phyloP scores from a whole-genome alignment of 2,113 vertebrate species.

The Quiscalus mexicanus region DNA sequence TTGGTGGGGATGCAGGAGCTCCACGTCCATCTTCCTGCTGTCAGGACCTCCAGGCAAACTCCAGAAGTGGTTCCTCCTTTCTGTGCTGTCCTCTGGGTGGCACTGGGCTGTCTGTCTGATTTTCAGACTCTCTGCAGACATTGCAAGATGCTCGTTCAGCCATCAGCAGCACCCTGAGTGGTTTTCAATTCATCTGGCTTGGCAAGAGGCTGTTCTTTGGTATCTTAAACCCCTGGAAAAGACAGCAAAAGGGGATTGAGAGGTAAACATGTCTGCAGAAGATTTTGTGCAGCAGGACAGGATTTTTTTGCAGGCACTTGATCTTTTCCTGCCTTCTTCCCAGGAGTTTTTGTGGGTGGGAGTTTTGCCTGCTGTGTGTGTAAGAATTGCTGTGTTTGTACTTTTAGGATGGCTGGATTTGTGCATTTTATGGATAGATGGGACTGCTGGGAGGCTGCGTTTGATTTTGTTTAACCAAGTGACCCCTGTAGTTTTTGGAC shows the following conservation, averaged over 20 bases:
- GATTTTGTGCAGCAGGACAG: not conserved
- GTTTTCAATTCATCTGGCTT: not conserved
- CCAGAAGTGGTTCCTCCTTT: not conserved
- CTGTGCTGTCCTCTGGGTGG: not conserved
- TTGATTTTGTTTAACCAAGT: not conserved
- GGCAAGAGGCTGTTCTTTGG: not conserved
- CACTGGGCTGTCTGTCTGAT: not conserved
- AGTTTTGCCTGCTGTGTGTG: not conserved
- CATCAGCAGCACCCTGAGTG: fast-evolving
- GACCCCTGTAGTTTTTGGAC: not conserved
- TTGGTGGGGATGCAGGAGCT: not conserved
- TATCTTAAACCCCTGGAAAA: not conserved
- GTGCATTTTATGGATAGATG: not conserved
- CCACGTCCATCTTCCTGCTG: not conserved
- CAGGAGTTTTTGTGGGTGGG: not conserved
- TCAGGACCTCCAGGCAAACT: not conserved
- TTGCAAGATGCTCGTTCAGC: not conserved
- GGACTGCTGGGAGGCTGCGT: not conserved
- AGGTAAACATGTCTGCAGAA: not conserved
- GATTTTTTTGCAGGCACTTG: not conserved
- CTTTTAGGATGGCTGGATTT: not conserved
- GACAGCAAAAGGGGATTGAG: not conserved
- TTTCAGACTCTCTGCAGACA: not conserved
- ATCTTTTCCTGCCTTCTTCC: not conserved
- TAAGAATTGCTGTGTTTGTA: not conserved